phyloP scores from a whole-genome alignment of 2,797 vertebrate species.

The Rachycentron canadum region DNA sequence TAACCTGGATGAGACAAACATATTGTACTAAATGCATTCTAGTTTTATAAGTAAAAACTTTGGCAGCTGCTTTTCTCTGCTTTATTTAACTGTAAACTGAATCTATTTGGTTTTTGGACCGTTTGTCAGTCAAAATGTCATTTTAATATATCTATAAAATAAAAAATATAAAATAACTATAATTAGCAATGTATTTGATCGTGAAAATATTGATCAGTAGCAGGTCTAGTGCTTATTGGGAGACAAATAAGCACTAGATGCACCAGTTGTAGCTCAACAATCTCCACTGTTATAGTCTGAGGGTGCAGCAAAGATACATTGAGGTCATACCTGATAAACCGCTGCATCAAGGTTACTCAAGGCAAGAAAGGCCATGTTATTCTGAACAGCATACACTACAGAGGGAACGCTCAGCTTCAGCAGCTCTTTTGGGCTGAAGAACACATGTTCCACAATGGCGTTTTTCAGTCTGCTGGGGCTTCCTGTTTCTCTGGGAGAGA shows the following conservation, averaged over 20 bases:
- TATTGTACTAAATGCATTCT: too few species aligned
- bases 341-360: constrained; percentile 97
- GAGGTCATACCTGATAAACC: constrained; percentile 99
- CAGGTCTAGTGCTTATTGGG: background rate
- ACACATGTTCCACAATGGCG: constrained; percentile 89
- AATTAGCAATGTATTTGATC: too few species aligned
- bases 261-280: background rate
- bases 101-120: too few species aligned
- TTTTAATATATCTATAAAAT: too few species aligned
- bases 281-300: background rate
- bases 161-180: too few species aligned
- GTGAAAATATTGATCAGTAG: background rate
- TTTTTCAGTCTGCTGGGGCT: constrained; percentile 84
- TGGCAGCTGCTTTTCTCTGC: too few species aligned
- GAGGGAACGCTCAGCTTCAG: constrained; percentile 96
- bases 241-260: too few species aligned
- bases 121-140: too few species aligned
- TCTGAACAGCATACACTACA: constrained; percentile 95
- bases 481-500: constrained; percentile 90
- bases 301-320: too few species aligned
- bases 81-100: too few species aligned
- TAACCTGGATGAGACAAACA: too few species aligned
- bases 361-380: constrained; percentile 98
- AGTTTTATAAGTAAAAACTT: too few species aligned
- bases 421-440: constrained; percentile 90